Base-by-base conservation (phyloP, 1,140 invertebrate genomes). In the Ooceraea biroi region DNA sequence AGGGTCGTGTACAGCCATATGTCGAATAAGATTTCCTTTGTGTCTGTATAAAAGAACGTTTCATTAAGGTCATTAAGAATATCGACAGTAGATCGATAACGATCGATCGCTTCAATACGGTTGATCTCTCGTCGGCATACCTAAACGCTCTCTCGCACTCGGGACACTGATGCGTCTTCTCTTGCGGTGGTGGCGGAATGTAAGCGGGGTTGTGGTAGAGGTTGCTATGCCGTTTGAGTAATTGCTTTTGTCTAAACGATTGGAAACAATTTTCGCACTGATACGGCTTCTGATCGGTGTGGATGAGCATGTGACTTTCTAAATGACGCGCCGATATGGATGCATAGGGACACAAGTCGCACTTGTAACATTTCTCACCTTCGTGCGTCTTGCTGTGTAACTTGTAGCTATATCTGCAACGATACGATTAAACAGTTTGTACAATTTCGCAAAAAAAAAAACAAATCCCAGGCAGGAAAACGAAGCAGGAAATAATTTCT, bases 361-460 rank as follows among this genome's bases (percentile, higher is more conserved):
- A 99, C 91, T 98, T 98, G 95, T 97, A 99, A 94, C 98, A 99
- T 92, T 99, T 99, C 94, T 99, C 98, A 1, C 98, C 98, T 92
- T 99, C 98, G 90, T 99, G 99, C 0, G 98, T 98, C 95, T 98
- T 97, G 87, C 95, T 95, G 85, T 96, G 96, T 17, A 96, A 91
- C 90, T 96, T 97, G 90, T 96, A 97, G 83, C 96, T 96, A 92
- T 97, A 97, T 80, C 96, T 94, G 76, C 25, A 90, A 90, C 7
- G 36, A 36, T 50, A 55, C 19, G 77, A 82, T 84, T 27, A 50
- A 50, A 83, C 2, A 73, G 30, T 55, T 68, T 76, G n/a, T 17
- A n/a, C n/a, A 57, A 11, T 71, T 41, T 72, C n/a, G n/a, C n/a
- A n/a, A n/a, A n/a, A n/a, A n/a, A n/a, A n/a, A n/a, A n/a, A n/a